Percentiles rank a stretch among this genome's conserved stretches.
Evolutionary conservation across 2,113 vertebrate species (phyloP).

Genomic region (Eulemur rufifrons): DNA sequence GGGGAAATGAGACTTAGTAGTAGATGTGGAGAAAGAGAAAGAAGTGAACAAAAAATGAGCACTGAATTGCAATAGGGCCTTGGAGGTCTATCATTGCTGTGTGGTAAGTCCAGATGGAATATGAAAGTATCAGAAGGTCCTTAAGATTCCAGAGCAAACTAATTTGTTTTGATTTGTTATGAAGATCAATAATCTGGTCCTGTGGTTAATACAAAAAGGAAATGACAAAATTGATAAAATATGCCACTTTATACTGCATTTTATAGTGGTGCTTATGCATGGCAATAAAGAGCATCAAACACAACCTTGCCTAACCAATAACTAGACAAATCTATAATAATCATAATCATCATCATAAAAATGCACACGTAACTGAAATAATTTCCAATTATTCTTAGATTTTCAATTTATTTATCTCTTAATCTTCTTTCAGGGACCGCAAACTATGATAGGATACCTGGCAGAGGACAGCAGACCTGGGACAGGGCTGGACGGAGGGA

Average conservation of each 20-base stretch:
- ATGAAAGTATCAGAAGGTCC: neutral
- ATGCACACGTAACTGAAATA: neutral
- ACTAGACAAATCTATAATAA: neutral
- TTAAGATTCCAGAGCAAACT: neutral
- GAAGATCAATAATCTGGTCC: neutral
- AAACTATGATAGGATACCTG: neutral
- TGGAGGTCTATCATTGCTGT: neutral
- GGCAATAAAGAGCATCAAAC: neutral
- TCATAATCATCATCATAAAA: neutral
- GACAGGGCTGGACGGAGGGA: neutral
- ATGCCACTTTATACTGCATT: neutral
- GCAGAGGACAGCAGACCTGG: neutral
- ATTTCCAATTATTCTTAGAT: neutral
- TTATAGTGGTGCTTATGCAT: neutral
- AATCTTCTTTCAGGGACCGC: neutral
- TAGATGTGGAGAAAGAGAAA: conserved; percentile 44
- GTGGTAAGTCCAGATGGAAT: neutral
- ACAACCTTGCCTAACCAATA: neutral
- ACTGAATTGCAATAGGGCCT: conserved; percentile 47
- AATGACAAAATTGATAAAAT: neutral
- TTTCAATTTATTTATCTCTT: neutral
- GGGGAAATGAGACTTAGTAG: conserved; percentile 56
- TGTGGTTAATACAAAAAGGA: neutral
- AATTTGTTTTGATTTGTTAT: conserved; percentile 7
- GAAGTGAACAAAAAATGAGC: conserved; percentile 46